phyloP scores from a whole-genome alignment of 2,113 vertebrate genomes.

The Takifugu bimaculatus region DNA sequence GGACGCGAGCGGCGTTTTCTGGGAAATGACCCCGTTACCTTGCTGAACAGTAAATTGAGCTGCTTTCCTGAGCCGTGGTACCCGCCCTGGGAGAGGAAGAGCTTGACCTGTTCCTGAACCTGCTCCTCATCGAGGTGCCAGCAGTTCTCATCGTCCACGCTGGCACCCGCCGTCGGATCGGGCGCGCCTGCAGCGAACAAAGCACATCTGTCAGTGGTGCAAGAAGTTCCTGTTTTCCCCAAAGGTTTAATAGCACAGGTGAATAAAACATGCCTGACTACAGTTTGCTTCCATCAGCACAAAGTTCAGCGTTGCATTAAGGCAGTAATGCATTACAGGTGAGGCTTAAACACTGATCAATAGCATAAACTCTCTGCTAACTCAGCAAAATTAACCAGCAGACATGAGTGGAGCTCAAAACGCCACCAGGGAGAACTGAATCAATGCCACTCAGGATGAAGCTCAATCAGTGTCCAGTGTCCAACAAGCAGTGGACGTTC shows the following conservation, averaged over 20 bases:
- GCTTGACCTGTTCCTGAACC: constrained; percentile 96
- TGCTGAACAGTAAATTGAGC: constrained; percentile 96
- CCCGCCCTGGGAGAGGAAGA: constrained; percentile 94
- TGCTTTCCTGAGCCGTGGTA: constrained; percentile 99
- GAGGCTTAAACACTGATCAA: constrained; percentile 33
- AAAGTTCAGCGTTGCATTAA: constrained; percentile 11
- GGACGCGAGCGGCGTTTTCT: too few relatives aligned
- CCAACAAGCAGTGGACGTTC: too few relatives aligned
- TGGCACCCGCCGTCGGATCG: constrained; percentile 94
- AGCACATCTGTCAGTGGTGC: not conserved
- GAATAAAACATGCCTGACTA: too few relatives aligned
- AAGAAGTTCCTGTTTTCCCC: not conserved
- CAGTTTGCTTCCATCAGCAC: constrained; percentile 16
- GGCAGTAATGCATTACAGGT: constrained; percentile 27
- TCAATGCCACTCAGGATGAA: not conserved
- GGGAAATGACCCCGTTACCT: constrained; percentile 73
- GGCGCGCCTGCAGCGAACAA: constrained; percentile 82
- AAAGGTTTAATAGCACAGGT: too few relatives aligned
- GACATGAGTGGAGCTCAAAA: not conserved
- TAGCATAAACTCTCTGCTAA: constrained; percentile 22
- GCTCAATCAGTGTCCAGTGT: not conserved
- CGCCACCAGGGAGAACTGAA: constrained; percentile 7
- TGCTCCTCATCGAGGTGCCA: constrained; percentile 99
- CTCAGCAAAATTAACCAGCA: constrained; percentile 15
- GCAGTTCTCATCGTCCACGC: constrained; percentile 96